Conservation (phyloP, 2,113 vertebrate genomes). For the Brienomyrus brachyistius region DNA sequence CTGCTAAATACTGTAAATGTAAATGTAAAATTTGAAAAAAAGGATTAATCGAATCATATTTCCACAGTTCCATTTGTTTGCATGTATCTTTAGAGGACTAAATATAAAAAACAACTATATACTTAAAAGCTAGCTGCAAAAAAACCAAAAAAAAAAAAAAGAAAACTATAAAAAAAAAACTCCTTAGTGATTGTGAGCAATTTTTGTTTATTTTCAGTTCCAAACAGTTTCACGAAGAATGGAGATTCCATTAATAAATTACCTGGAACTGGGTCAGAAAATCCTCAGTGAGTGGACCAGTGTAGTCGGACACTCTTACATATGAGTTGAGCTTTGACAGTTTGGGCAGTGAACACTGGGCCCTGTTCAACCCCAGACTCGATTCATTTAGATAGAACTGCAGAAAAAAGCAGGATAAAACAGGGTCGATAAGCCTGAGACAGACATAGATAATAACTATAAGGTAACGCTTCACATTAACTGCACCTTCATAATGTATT, state of each 20-base stretch:
- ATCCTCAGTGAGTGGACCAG: conserved; percentile 47
- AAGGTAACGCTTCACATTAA: neutral
- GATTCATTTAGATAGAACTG: conserved; percentile 75
- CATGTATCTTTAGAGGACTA: neutral
- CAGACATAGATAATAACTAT: neutral
- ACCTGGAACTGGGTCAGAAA: conserved; percentile 72
- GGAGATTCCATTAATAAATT: neutral
- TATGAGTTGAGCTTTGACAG: conserved; percentile 64
- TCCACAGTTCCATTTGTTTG: neutral
- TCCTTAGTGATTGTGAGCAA: neutral
- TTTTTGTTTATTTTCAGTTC: neutral
- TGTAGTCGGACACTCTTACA: conserved; percentile 52
- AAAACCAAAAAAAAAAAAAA: neutral
- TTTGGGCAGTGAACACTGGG: conserved; percentile 50
- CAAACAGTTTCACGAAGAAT: neutral
- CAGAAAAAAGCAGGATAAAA: conserved; percentile 6
- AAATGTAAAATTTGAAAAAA: neutral
- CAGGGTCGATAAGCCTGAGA: neutral
- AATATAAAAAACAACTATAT: neutral
- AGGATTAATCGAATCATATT: neutral
- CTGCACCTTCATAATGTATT: neutral
- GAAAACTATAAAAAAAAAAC: neutral
- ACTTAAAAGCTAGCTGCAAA: neutral
- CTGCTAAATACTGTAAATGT: too few species aligned
- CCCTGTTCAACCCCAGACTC: conserved; percentile 66